Evolutionary conservation across 1,140 invertebrate genomes (phyloP).

Genomic region (Tribolium madens): DNA sequence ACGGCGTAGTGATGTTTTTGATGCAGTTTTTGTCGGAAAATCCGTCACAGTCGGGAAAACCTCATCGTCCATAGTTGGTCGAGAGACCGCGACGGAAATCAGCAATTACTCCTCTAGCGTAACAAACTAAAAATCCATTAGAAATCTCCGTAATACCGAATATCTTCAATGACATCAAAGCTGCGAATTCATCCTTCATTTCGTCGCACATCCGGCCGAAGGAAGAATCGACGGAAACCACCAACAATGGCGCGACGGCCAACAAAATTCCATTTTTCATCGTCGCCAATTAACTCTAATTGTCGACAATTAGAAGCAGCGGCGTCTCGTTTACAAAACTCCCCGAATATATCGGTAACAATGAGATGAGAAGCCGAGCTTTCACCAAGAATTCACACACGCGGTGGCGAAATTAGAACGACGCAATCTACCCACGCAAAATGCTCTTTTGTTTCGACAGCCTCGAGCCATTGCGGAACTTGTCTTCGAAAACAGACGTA

Average conservation of each 20-base stretch:
- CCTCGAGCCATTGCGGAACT: conserved; percentile 26
- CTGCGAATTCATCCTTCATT: conserved; percentile 20
- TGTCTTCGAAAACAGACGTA: conserved; percentile 32
- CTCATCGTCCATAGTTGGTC: conserved; percentile 35
- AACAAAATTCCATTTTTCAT: conserved; percentile 15
- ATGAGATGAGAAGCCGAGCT: conserved; percentile 29
- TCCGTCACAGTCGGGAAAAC: conserved; percentile 26
- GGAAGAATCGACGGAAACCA: conserved; percentile 30
- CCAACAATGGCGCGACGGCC: conserved; percentile 17
- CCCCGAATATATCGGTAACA: background rate
- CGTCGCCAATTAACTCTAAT: conserved; percentile 28
- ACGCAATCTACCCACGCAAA: conserved; percentile 34
- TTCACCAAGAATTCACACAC: conserved; percentile 3
- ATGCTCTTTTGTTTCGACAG: conserved; percentile 18
- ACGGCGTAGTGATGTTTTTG: too few species aligned
- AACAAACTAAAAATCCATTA: conserved; percentile 44
- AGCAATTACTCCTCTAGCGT: conserved; percentile 38
- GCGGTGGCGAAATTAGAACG: conserved; percentile 20
- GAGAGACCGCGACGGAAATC: conserved; percentile 47
- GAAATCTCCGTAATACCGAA: background rate
- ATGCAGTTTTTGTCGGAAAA: background rate
- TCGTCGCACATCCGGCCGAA: conserved; percentile 24
- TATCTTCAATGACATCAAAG: background rate
- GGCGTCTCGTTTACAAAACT: conserved; percentile 8
- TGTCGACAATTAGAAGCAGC: conserved; percentile 16